These are phyloP conservation scores for Valencia hispanica DNA, from an alignment of 2,797 vertebrate genomes.

Conservation along the genomic window DNA sequence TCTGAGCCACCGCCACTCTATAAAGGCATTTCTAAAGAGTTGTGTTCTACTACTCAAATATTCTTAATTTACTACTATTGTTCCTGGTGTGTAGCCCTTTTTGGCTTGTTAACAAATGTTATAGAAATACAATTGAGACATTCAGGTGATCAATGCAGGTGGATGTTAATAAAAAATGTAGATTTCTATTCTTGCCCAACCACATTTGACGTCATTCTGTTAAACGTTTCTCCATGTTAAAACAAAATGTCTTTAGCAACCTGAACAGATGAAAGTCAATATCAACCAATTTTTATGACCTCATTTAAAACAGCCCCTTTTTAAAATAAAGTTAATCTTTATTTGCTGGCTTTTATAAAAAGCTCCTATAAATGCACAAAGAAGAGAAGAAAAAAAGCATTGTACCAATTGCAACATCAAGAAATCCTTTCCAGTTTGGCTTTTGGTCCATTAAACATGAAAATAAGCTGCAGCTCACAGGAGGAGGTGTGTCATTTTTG, in stretches of 20 bases:
- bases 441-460: conserved; percentile 20
- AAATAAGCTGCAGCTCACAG: conserved; percentile 9
- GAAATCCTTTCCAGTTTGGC: conserved; percentile 1
- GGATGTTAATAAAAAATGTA: neutral
- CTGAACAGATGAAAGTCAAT: neutral
- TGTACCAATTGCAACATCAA: conserved; percentile 1
- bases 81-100: neutral
- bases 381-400: neutral
- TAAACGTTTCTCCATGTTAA: neutral
- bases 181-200: neutral
- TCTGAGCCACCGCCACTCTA: too few relatives aligned
- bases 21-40: too few relatives aligned
- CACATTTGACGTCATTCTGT: neutral
- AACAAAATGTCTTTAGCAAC: neutral
- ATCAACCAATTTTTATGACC: neutral
- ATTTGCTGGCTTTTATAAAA: conserved; percentile 3
- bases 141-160: neutral
- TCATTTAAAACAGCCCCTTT: neutral
- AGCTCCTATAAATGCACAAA: neutral
- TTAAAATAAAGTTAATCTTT: neutral
- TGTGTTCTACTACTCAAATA: too few relatives aligned
- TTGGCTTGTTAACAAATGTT: neutral
- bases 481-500: neutral
- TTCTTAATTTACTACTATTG: neutral
- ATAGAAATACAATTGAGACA: neutral